Evolutionary conservation across 1,140 invertebrate genomes (phyloP).

Genomic region (honey bee (Apis mellifera)): DNA sequence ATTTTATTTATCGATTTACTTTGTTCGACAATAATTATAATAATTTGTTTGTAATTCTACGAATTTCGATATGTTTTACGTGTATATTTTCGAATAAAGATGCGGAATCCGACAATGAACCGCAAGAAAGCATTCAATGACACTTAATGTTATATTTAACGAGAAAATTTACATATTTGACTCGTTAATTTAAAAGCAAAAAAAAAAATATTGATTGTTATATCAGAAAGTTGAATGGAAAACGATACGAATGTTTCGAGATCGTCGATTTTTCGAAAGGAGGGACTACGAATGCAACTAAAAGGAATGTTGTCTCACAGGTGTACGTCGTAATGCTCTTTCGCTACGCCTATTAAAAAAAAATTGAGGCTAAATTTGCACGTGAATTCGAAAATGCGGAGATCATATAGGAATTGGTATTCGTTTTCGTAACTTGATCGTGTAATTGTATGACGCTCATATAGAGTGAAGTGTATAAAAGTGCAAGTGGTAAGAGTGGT

Average conservation of each 20-base stretch:
- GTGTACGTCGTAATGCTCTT: constrained; percentile 40
- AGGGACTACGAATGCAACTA: constrained; percentile 42
- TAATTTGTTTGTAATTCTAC: not conserved
- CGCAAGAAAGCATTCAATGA: not conserved
- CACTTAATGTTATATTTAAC: not conserved
- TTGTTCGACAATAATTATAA: not conserved
- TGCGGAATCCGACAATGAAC: not conserved
- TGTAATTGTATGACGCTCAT: not conserved
- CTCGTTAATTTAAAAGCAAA: not conserved
- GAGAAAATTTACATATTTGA: not conserved
- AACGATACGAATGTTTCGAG: constrained; percentile 2
- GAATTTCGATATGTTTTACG: not conserved
- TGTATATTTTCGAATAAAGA: not conserved
- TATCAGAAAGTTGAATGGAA: constrained; percentile 12
- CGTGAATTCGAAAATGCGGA: constrained; percentile 47
- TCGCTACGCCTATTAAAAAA: constrained; percentile 28
- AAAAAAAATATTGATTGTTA: not conserved
- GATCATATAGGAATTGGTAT: constrained; percentile 28
- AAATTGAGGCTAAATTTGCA: constrained; percentile 19
- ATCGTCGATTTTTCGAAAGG: constrained; percentile 17
- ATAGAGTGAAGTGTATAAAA: constrained; percentile 18
- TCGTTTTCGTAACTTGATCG: constrained; percentile 12
- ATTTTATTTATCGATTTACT: not conserved
- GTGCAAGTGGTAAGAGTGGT: constrained; percentile 21
- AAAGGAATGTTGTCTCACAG: constrained; percentile 51